Base-by-base conservation (phyloP, 2,113 vertebrate genomes). In the Noturus placidus region DNA sequence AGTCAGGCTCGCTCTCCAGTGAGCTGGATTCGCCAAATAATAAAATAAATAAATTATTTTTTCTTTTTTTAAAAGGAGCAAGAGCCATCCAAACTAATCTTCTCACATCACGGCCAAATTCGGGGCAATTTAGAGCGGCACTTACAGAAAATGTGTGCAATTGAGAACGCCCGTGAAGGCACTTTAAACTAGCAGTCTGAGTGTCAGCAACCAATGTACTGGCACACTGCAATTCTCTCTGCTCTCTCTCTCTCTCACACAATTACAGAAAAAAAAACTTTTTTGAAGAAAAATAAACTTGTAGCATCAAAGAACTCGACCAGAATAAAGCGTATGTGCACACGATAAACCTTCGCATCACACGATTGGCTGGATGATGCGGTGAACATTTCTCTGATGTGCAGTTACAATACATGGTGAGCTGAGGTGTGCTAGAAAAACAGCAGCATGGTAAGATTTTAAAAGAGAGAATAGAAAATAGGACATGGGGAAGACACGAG, bases 121-220 rank as follows among this genome's bases (percentile, higher is more conserved):
- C 85, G 88, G 81, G 89, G 86, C 91, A 91, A 90, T 91, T 74
- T 92, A 89, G 80, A 90, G 89, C 89, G 86, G 86, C 92, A 92
- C 91, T 92, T 91, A 90, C 69, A 88, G 89, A 92, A 92, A 90
- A 91, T 90, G 87, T 89, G 85, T 86, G 85, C 90, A 90, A 89
- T 90, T 84, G 85, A 90, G 88, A 89, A 89, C 63, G 88, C 91
- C 88, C 80, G 84, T 57, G 87, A 90, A 87, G 88, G 83, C 88
- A 88, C 87, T 89, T 89, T 87, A 90, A 91, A 91, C 79, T 52
- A 88, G 82, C 86, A 87, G 85, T 87, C 86, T 87, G 56, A 74
- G 87, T 89, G 88, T 91, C 90, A 91, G 88, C 89, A 85, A 88
- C 89, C 86, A 91, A 57, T 19, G 82, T 85, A 86, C 89, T 85